Evolutionary conservation across 2,888 invertebrate genomes (phyloP).

Genomic region (Oligia strigilis): DNA sequence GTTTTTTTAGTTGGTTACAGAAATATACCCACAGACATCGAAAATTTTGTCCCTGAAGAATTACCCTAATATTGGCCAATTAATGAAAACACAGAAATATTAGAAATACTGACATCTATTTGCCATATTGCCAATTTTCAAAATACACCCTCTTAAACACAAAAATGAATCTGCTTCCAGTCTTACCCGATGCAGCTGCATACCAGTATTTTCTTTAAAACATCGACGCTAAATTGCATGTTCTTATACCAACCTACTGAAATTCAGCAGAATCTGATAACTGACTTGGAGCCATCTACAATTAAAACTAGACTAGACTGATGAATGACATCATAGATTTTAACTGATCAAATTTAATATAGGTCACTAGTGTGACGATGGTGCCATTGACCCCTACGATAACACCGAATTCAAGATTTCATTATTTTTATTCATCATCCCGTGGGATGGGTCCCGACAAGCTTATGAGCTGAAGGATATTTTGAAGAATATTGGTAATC

Average conservation of each 20-base stretch:
- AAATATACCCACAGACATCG: too few species aligned
- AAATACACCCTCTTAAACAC: too few species aligned
- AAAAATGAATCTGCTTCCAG: too few species aligned
- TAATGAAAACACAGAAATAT: too few species aligned
- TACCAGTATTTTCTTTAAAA: too few species aligned
- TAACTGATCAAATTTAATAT: slow-evolving; percentile 26
- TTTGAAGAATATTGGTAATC: not conserved
- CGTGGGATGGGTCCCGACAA: too few species aligned
- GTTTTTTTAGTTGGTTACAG: too few species aligned
- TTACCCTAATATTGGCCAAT: too few species aligned
- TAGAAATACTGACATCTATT: too few species aligned
- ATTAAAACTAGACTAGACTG: slow-evolving; percentile 10
- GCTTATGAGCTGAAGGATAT: not conserved
- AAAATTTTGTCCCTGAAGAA: too few species aligned
- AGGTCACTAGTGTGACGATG: slow-evolving; percentile 8
- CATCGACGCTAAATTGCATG: not conserved
- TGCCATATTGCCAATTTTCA: too few species aligned
- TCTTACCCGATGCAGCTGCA: not conserved
- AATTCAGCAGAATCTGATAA: slow-evolving; percentile 19
- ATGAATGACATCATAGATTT: slow-evolving; percentile 28
- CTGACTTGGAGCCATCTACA: not conserved
- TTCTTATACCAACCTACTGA: not conserved
- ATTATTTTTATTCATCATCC: not conserved
- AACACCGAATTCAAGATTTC: slow-evolving; percentile 10
- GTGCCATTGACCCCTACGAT: slow-evolving; percentile 17